phyloP scores from a whole-genome alignment of 92 coral and sea anemone species.

The Zoanthus sansibaricus region DNA sequence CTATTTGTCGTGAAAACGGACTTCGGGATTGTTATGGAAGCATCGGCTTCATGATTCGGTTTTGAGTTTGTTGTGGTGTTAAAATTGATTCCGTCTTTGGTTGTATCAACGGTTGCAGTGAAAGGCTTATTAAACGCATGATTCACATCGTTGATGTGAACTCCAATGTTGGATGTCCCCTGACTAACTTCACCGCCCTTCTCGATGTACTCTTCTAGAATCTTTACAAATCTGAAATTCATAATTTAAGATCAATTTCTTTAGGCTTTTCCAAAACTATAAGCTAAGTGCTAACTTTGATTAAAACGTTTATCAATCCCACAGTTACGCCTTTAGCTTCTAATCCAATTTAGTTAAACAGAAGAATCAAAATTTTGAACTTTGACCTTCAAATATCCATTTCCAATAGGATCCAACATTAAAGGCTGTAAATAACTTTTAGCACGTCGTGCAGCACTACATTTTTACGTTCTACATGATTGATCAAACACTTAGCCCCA shows the following conservation, averaged over 20 bases:
- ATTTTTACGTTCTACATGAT: no score
- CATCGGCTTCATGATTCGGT: slow-evolving; percentile 48
- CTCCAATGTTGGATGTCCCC: slow-evolving; percentile 82
- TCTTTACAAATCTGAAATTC: slow-evolving; percentile 79
- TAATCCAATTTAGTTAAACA: no score
- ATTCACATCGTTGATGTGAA: slow-evolving; percentile 60
- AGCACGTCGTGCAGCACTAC: no score
- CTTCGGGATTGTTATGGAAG: slow-evolving; percentile 72
- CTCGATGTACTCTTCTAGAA: slow-evolving; percentile 86
- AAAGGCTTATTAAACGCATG: slow-evolving; percentile 32
- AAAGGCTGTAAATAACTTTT: no score
- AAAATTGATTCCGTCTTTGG: slow-evolving; percentile 56
- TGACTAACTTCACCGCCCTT: slow-evolving; percentile 90
- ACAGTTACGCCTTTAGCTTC: no score
- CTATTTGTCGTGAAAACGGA: slow-evolving; percentile 65
- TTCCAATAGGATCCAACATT: no score
- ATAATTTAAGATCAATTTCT: background rate
- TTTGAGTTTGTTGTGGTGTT: slow-evolving; percentile 70
- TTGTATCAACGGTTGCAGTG: slow-evolving; percentile 64
- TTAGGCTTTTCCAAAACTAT: background rate
- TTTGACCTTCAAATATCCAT: no score
- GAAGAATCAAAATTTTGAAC: no score
- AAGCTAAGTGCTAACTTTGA: no score
- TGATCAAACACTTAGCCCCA: background rate
- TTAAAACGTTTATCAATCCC: no score